These are phyloP conservation scores for Drosophila demipolita DNA, from an alignment of 2,888 invertebrate species.

Conservation along the genomic window DNA sequence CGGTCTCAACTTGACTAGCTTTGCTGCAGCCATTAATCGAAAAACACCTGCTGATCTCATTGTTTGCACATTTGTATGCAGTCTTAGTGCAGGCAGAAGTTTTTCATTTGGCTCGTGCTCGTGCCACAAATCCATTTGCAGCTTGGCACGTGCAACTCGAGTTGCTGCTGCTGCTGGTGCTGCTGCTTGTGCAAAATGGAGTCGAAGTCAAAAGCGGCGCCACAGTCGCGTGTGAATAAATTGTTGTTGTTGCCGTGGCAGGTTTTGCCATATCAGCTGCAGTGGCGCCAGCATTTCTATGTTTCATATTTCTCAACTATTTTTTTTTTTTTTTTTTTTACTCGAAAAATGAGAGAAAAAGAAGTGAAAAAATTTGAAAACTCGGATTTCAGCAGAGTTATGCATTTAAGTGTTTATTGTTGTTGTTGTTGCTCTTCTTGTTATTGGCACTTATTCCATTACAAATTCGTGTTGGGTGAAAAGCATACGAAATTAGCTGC, in stretches of 20 bases:
- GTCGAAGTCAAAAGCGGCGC: slow-evolving; percentile 4
- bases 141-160: slow-evolving; percentile 57
- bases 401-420: slow-evolving; percentile 1
- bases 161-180: not conserved
- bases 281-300: slow-evolving; percentile 37
- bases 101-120: slow-evolving; percentile 28
- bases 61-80: slow-evolving; percentile 26
- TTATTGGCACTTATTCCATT: slow-evolving; percentile 9
- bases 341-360: not conserved
- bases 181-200: not conserved
- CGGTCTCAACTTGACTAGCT: not conserved
- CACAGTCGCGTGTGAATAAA: slow-evolving; percentile 35
- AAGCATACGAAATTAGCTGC: slow-evolving; percentile 47
- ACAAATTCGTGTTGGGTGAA: slow-evolving; percentile 3
- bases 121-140: slow-evolving; percentile 61
- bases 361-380: not conserved
- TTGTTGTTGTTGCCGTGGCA: not conserved
- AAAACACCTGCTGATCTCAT: slow-evolving; percentile 19
- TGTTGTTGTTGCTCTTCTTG: not conserved
- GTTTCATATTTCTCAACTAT: slow-evolving; percentile 5
- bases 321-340: not conserved
- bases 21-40: not conserved
- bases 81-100: slow-evolving; percentile 27
- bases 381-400: slow-evolving; percentile 12
- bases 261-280: slow-evolving; percentile 34